A percentile compares a stretch with the other conserved stretches of the same genome.
Evolutionary conservation across 2,113 vertebrate species (phyloP).

Genomic region (Calidris pygmaea): DNA sequence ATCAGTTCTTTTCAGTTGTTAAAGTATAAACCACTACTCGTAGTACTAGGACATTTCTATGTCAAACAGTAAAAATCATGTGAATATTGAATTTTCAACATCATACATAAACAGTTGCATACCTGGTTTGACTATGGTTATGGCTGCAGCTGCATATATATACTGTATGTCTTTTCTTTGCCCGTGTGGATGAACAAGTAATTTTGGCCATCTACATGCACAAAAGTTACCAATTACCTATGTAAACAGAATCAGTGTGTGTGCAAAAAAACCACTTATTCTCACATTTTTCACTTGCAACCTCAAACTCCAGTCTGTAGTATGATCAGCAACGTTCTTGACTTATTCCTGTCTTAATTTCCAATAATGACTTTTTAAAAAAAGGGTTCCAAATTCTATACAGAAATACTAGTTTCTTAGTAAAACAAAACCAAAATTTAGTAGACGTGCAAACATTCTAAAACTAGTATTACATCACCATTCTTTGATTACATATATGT

Average conservation of each 20-base stretch:
- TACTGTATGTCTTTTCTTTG: background rate
- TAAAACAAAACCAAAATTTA: background rate
- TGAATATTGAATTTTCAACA: background rate
- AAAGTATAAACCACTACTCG: background rate
- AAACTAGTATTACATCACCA: background rate
- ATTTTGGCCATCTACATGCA: background rate
- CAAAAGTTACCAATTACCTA: background rate
- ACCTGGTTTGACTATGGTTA: background rate
- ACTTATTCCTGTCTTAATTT: background rate
- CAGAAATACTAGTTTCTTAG: background rate
- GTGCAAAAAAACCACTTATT: background rate
- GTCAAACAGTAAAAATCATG: background rate
- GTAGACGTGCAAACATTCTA: background rate
- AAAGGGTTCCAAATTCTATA: background rate
- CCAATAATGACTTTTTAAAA: background rate
- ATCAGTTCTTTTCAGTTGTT: background rate
- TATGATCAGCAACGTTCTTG: background rate
- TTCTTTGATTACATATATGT: background rate
- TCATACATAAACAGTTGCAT: background rate
- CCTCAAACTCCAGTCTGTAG: background rate
- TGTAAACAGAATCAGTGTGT: background rate
- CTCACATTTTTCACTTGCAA: background rate
- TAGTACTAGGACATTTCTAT: background rate
- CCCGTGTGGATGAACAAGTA: background rate
- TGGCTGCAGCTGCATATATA: background rate